phyloP scores from a whole-genome alignment of 1,140 invertebrate genomes.

The Pogonognathellus flavescens region DNA sequence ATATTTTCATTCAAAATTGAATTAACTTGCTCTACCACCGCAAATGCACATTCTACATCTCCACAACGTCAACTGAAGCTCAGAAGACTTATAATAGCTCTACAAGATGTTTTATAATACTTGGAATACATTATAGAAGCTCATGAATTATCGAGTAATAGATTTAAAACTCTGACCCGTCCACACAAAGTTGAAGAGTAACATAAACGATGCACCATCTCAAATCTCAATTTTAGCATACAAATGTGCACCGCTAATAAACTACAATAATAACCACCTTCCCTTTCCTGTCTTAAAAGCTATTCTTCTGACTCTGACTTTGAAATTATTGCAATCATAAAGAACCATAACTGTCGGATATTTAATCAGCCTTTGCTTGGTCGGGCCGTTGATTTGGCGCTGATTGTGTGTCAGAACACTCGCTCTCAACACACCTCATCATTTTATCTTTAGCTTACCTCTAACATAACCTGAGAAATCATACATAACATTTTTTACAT shows the following conservation, averaged over 20 bases:
- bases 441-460: slow-evolving; percentile 1
- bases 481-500: neutral
- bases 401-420: slow-evolving; percentile 32
- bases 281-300: slow-evolving; percentile 43
- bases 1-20: slow-evolving; percentile 28
- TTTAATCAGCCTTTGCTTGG: slow-evolving; percentile 33
- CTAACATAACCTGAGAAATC: neutral
- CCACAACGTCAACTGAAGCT: no score
- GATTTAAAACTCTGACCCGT: no score
- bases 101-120: neutral
- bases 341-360: slow-evolving; percentile 44
- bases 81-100: no score
- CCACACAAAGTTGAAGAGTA: neutral
- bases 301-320: slow-evolving; percentile 17
- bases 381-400: slow-evolving; percentile 18
- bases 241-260: slow-evolving; percentile 2
- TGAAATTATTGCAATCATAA: slow-evolving; percentile 38
- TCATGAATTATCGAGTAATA: no score
- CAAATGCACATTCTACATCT: neutral
- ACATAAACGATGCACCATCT: neutral
- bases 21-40: slow-evolving; percentile 39
- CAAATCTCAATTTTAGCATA: slow-evolving; percentile 30
- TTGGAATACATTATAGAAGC: neutral
- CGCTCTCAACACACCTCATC: slow-evolving; percentile 21
- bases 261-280: slow-evolving; percentile 44